Conservation (phyloP, 2,888 invertebrate species). For the Phytoseiulus persimilis region DNA sequence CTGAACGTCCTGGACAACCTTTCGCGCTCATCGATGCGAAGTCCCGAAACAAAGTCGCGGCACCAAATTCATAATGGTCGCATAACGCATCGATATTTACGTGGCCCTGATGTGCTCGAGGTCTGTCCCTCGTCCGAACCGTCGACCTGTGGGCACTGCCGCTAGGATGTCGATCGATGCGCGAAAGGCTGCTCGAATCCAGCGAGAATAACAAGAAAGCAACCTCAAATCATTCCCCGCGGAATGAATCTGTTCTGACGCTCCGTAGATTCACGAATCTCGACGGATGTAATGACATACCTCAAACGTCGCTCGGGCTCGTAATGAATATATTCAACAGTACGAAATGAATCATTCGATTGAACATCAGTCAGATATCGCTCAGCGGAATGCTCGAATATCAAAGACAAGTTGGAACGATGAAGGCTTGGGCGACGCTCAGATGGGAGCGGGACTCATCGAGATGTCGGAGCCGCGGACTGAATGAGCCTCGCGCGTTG, state of each 20-base stretch:
- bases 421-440: neutral
- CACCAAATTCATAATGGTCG: neutral
- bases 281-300: neutral
- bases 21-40: neutral
- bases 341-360: neutral
- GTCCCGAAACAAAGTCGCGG: neutral
- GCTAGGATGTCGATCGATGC: neutral
- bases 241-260: neutral
- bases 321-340: conserved; percentile 5
- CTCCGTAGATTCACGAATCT: neutral
- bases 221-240: neutral
- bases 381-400: neutral
- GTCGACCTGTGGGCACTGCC: too few relatives aligned
- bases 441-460: neutral
- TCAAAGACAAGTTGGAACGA: neutral
- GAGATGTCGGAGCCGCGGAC: neutral
- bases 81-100: neutral
- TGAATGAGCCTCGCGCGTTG: too few relatives aligned
- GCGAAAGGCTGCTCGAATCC: neutral
- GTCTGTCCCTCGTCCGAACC: neutral
- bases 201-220: neutral
- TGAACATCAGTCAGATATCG: neutral
- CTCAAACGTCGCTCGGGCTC: neutral
- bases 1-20: neutral
- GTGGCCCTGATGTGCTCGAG: neutral